A percentile compares a stretch with the other conserved stretches of the same genome.
phyloP scores from a whole-genome alignment of 2,113 vertebrate genomes.

The Cercopithecus mona region DNA sequence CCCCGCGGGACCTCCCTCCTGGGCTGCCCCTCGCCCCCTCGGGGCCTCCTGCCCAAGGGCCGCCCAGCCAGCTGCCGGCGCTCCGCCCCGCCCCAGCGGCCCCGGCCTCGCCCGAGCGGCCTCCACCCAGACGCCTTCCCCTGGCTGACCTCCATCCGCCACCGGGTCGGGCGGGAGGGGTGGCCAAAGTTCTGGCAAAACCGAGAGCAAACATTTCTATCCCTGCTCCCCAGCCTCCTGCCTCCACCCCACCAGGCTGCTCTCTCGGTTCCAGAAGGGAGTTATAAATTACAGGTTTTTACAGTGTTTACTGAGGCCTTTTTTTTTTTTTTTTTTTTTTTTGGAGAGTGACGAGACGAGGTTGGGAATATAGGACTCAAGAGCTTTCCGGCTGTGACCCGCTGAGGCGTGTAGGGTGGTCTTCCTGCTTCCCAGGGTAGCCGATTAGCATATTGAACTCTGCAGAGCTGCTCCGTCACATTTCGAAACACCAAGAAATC shows the following conservation, averaged over 20 bases:
- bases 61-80: conserved; percentile 55
- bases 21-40: not conserved
- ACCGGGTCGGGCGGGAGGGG: not conserved
- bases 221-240: not conserved
- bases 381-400: not conserved
- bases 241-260: not conserved
- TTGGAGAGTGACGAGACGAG: not conserved
- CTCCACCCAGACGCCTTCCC: conserved; percentile 52
- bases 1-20: not conserved
- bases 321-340: not conserved
- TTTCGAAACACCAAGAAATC: conserved; percentile 63
- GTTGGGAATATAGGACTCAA: not conserved
- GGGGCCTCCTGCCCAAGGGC: not conserved
- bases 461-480: not conserved
- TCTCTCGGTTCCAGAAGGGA: not conserved
- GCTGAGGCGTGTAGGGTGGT: not conserved
- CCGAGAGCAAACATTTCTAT: not conserved
- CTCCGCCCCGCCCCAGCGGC: not conserved
- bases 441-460: not conserved
- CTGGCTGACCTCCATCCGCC: conserved; percentile 54
- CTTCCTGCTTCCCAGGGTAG: not conserved
- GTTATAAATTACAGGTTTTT: not conserved
- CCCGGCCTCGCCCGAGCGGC: not conserved
- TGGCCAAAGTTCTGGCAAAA: conserved; percentile 23
- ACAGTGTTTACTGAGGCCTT: not conserved